Base-by-base conservation (phyloP, 2,113 vertebrate genomes). In the Callocephalon fimbriatum region DNA sequence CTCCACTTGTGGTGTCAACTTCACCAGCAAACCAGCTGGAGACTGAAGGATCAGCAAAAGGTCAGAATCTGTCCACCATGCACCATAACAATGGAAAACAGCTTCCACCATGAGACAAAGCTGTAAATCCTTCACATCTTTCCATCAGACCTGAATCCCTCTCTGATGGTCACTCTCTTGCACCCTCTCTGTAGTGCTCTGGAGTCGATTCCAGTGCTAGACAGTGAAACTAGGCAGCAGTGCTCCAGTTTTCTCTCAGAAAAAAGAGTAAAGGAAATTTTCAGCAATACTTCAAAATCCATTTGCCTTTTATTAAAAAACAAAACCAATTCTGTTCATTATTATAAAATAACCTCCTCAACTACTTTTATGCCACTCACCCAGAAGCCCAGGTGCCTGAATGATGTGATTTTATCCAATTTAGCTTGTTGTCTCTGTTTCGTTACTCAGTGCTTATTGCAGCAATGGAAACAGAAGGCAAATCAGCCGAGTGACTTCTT, bases 111-210 rank as follows among this genome's bases (percentile, higher is more conserved):
- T 5, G 27, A 88, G 63, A 59, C 76, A 65, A 56, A 94, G 44
- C 56, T 53, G 54, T 89, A 93, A 96, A 94, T 94, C 88, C 92
- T 91, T 68, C 80, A 19, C 1, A 35, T 72, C 83, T 32, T 56
- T 59, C 79, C 72, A 26, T 37, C 3, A 3, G 90, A 84, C 85
- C 62, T 31, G n/a, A 76, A 56, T 63, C 82, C 58, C 53, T 19
- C 71, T 66, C 82, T 51, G 26, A 80, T 91, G 86, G 14, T 77
- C 86, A 59, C 73, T 78, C 77, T 88, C 59, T 25, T 84, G 72
- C 71, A 80, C 88, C 86, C 68, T 91, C 79, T 72, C n/a, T 13
- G 4, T 27, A 73, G 42, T 8, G 7, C 44, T 70, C 65, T 45
- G 72, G 82, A 63, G 72, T 56, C 29, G 77, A 71, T 82, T 83